Evolutionary conservation across 2,888 invertebrate genomes (phyloP).

Genomic region (Ypsolopha scabrella): DNA sequence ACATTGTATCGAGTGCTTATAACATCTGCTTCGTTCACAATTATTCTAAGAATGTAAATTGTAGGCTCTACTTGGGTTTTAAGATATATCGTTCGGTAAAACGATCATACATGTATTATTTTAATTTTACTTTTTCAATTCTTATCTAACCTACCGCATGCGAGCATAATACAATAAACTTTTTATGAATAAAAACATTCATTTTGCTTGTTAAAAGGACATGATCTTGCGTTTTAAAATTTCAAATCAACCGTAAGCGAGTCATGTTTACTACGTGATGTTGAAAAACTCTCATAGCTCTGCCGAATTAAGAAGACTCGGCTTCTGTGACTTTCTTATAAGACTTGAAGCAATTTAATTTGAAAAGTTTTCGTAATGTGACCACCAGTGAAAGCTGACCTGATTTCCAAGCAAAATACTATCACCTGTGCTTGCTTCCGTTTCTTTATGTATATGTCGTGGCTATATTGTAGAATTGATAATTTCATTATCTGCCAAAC

Average conservation of each 20-base stretch:
- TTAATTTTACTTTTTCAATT: not conserved
- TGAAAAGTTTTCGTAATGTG: not conserved
- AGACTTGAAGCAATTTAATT: not conserved
- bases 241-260: constrained; percentile 44
- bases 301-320: not conserved
- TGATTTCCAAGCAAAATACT: not conserved
- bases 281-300: not conserved
- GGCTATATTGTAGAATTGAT: too few species aligned
- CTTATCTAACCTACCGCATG: constrained; percentile 41
- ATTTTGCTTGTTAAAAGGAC: not conserved
- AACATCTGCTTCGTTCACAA: constrained; percentile 14
- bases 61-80: constrained; percentile 1
- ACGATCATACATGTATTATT: not conserved
- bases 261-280: constrained; percentile 43
- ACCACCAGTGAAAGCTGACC: constrained; percentile 3
- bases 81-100: not conserved
- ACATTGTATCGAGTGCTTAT: constrained; percentile 20
- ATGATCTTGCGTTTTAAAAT: not conserved
- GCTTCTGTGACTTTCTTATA: not conserved
- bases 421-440: not conserved
- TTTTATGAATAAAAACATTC: too few species aligned
- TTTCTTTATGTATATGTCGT: too few species aligned
- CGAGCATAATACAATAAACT: constrained; percentile 33
- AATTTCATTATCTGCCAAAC: too few species aligned
- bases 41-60: constrained; percentile 20